These are phyloP conservation scores for Bursaphelenchus okinawaensis DNA, from an alignment of 2,888 invertebrate species.

Conservation along the genomic window DNA sequence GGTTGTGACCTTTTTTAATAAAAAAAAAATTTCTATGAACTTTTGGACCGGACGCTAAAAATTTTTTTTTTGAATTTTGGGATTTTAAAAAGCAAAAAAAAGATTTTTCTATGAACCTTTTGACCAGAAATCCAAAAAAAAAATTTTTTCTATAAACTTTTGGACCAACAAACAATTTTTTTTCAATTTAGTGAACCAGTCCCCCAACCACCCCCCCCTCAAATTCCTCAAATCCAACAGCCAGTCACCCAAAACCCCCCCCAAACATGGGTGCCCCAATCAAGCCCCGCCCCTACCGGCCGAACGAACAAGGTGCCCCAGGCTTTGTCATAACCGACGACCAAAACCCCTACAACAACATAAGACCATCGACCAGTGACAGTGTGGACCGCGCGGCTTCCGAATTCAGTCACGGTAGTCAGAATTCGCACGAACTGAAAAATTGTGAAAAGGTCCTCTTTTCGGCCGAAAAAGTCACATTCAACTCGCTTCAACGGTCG, in stretches of 20 bases:
- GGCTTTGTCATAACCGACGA: conserved; percentile 6
- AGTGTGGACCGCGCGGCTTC: conserved; percentile 11
- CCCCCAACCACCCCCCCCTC: neutral
- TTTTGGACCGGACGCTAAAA: too few species aligned
- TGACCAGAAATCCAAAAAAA: too few species aligned
- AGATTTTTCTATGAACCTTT: too few species aligned
- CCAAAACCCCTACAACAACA: conserved; percentile 29
- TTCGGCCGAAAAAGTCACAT: neutral
- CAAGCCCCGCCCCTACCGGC: conserved; percentile 10
- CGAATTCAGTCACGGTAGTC: conserved; percentile 25
- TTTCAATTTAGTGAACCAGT: neutral
- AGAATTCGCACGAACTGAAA: conserved; percentile 37
- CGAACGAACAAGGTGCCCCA: conserved; percentile 4
- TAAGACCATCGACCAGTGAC: conserved; percentile 9
- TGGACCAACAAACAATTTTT: too few species aligned
- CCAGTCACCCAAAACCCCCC: neutral
- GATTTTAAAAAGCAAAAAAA: too few species aligned
- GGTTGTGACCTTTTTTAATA: too few species aligned
- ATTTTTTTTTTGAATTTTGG: too few species aligned
- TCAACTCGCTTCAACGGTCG: conserved; percentile 25
- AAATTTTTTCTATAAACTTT: too few species aligned
- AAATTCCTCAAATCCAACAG: neutral
- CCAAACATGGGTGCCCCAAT: neutral
- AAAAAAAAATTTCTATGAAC: too few species aligned
- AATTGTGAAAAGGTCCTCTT: neutral